Base-by-base conservation (phyloP, 2,888 invertebrate species). In the Cheilosia variabilis region DNA sequence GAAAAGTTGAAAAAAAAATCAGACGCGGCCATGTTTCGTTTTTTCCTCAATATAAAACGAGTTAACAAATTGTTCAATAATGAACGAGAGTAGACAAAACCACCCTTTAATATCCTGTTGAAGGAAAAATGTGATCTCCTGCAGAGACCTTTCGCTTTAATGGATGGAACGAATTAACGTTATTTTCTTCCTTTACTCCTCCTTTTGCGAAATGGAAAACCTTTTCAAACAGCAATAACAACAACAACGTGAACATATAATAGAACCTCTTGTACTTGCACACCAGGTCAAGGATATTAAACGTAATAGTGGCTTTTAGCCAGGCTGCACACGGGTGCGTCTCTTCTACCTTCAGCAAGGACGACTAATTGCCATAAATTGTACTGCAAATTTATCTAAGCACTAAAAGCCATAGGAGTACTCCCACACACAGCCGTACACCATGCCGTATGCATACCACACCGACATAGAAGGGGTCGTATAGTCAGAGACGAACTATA, bases 31-130 rank as follows among this genome's bases (percentile, higher is more conserved):
- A 27, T 45, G 15, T 62, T 45, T 55, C 34, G 5, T 31, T 55
- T 57, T 81, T 66, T 15, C 47, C 45, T 34, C 41, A 66, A 72
- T 65, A 72, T 57, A 76, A 66, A 3, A 43, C 52, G 50, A 72
- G 83, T 73, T n/a, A n/a, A n/a, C n/a, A n/a, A n/a, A n/a, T n/a
- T 68, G 73, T 73, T 78, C 78, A 83, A 83, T 83, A 83, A 78
- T 69, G 43, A 83, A 78, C 63, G 68, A 83, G 43, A 7, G n/a
- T 68, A 68, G 47, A 83, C 68, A 78, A 78, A 78, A 78, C 37
- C 50, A 52, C 50, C 45, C 60, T 69, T 78, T 57, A 19, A 82
- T 58, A 79, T 65, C 71, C 71, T 65, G 71, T 72, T 72, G 52
- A 50, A 58, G 52, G 52, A 13, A 7, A 72, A 52, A 43, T 41